Conservation (phyloP, 1,140 invertebrate genomes). For the Myzus persicae region DNA sequence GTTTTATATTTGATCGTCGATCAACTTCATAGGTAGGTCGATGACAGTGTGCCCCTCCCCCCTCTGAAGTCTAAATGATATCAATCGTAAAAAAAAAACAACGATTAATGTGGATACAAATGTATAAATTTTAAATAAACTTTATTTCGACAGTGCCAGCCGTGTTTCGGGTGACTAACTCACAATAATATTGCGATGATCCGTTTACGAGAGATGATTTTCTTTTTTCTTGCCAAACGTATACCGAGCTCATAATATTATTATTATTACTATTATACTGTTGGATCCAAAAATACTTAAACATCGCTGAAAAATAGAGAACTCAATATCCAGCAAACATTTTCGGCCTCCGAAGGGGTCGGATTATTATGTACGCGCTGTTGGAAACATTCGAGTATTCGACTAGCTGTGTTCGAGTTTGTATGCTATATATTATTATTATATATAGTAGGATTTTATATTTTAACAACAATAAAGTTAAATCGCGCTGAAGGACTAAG, state of each 20-base stretch:
- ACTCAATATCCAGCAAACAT: background rate
- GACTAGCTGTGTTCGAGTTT: background rate
- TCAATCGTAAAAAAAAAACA: background rate
- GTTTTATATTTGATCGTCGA: background rate
- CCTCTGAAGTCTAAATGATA: background rate
- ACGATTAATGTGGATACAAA: background rate
- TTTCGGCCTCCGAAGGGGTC: background rate
- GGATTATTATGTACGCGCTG: background rate
- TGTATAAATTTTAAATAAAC: background rate
- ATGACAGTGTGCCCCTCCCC: background rate
- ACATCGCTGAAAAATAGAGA: background rate
- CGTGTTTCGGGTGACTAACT: background rate
- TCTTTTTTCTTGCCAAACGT: background rate
- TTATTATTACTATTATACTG: background rate
- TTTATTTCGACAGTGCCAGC: background rate
- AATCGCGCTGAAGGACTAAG: background rate
- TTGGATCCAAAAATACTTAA: background rate
- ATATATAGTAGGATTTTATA: background rate
- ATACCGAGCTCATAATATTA: background rate
- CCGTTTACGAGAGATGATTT: background rate
- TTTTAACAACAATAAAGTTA: conserved; percentile 24
- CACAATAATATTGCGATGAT: background rate
- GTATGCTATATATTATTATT: background rate
- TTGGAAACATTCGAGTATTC: background rate
- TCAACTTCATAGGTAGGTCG: background rate